phyloP scores from a whole-genome alignment of 2,797 vertebrate species.

The Diceros bicornis region DNA sequence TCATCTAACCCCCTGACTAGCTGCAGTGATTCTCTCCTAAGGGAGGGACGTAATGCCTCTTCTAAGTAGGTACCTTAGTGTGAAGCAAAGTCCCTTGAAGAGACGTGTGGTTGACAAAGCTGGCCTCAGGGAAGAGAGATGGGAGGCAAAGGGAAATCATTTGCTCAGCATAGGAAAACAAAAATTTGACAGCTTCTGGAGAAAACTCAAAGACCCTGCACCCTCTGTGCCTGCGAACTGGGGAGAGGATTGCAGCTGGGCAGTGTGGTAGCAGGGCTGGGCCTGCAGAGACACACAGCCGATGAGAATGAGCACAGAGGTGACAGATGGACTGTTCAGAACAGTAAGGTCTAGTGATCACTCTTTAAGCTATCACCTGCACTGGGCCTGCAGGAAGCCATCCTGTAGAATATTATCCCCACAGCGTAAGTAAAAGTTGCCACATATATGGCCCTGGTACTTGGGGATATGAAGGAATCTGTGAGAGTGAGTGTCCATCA shows the following conservation, averaged over 20 bases:
- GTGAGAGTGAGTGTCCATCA: neutral
- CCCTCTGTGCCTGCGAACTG: neutral
- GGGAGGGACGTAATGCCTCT: neutral
- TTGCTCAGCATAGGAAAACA: neutral
- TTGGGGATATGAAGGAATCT: neutral
- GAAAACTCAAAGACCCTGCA: neutral
- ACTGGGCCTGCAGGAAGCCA: neutral
- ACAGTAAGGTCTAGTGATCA: neutral
- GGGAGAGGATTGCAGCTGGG: neutral
- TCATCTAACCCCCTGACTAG: neutral
- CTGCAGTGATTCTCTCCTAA: neutral
- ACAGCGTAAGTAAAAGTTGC: neutral
- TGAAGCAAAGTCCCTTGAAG: constrained; percentile 15
- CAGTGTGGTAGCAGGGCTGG: neutral
- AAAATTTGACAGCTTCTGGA: neutral
- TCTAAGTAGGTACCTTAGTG: neutral
- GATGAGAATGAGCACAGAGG: neutral
- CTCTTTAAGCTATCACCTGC: neutral
- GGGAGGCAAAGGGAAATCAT: constrained; percentile 4
- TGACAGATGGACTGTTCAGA: neutral
- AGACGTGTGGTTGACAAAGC: neutral
- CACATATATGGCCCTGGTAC: neutral
- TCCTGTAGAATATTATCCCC: neutral
- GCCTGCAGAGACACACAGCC: neutral
- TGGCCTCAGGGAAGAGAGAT: neutral